Evolutionary conservation across 2,888 invertebrate species (phyloP).

Genomic region (Pedicia rivosa): DNA sequence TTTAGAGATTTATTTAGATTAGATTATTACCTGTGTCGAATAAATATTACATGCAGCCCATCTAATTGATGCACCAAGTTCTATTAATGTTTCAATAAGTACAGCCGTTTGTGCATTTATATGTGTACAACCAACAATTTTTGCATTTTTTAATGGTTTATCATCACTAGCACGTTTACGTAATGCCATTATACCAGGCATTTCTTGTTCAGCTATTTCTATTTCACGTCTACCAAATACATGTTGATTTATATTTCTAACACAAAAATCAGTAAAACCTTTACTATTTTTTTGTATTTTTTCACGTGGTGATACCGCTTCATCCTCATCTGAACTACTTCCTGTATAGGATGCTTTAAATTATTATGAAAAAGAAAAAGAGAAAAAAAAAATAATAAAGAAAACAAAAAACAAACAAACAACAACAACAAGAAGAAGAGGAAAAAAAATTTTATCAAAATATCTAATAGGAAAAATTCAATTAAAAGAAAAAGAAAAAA

Average conservation of each 20-base stretch:
- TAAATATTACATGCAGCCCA: constrained; percentile 98
- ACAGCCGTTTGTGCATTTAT: constrained; percentile 98
- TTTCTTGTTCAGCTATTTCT: constrained; percentile 97
- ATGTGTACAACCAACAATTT: constrained; percentile 94
- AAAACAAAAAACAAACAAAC: no score
- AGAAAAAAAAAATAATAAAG: no score
- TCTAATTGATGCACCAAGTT: constrained; percentile 78
- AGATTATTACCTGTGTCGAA: constrained; percentile 61
- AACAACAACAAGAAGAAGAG: no score
- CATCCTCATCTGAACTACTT: constrained; percentile 86
- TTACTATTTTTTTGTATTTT: constrained; percentile 77
- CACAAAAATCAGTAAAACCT: constrained; percentile 82
- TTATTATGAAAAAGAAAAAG: neutral
- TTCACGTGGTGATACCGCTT: constrained; percentile 84
- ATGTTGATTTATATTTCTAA: constrained; percentile 81
- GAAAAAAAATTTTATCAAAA: no score
- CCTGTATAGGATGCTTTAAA: constrained; percentile 42
- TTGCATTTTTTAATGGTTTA: constrained; percentile 88
- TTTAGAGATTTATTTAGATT: no score
- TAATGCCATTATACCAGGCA: constrained; percentile 95
- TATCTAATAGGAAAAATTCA: no score
- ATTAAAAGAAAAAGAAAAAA: no score
- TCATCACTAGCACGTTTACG: constrained; percentile 83
- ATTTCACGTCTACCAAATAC: constrained; percentile 92
- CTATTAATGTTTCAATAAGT: constrained; percentile 74